These are phyloP conservation scores for Chinchilla lanigera DNA, from an alignment of 2,113 vertebrate species.

Conservation along the genomic window DNA sequence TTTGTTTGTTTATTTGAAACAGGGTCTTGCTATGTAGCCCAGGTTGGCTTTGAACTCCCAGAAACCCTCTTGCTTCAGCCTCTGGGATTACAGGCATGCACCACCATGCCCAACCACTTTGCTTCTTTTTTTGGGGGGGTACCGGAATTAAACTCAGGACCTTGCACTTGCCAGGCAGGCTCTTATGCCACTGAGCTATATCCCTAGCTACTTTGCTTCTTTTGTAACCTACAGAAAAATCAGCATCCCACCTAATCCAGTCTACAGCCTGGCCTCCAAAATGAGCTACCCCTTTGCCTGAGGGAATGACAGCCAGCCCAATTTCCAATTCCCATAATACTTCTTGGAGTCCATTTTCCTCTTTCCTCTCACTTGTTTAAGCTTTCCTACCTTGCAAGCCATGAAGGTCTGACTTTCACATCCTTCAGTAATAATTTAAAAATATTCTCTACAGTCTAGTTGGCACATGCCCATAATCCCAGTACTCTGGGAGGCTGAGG, in stretches of 20 bases:
- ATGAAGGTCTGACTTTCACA: background rate
- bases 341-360: constrained; percentile 3
- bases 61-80: background rate
- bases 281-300: background rate
- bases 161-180: no score
- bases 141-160: no score
- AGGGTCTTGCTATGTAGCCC: background rate
- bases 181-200: no score
- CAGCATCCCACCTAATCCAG: background rate
- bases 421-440: background rate
- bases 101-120: background rate
- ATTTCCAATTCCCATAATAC: background rate
- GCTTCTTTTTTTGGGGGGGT: background rate
- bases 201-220: background rate
- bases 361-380: background rate
- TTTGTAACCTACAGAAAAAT: constrained; percentile 31
- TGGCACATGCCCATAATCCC: background rate
- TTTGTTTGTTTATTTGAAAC: background rate
- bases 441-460: background rate
- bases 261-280: background rate
- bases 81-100: background rate
- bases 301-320: background rate
- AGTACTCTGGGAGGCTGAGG: background rate
- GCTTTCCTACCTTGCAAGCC: background rate
- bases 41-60: background rate